These are phyloP conservation scores for Pammene aurita DNA, from an alignment of 2,888 invertebrate species.

Conservation along the genomic window DNA sequence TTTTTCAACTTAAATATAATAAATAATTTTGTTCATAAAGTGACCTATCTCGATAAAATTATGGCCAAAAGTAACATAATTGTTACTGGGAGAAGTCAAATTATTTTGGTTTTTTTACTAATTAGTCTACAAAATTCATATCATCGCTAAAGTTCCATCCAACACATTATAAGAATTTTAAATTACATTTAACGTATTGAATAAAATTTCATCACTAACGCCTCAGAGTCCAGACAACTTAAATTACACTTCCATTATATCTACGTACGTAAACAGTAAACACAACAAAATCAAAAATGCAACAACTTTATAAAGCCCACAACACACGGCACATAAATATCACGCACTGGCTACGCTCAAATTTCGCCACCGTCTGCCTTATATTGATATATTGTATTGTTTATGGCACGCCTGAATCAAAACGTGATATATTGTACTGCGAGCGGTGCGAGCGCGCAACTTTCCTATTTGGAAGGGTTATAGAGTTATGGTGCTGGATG, in stretches of 20 bases:
- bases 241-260: not conserved
- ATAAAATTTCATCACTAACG: too few relatives aligned
- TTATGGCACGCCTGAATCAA: conserved; percentile 83
- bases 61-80: too few relatives aligned
- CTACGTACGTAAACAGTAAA: conserved; percentile 33
- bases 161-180: too few relatives aligned
- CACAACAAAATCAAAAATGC: conserved; percentile 49
- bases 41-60: too few relatives aligned
- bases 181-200: too few relatives aligned
- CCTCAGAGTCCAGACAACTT: too few relatives aligned
- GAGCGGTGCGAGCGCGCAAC: conserved; percentile 78
- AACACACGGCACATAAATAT: conserved; percentile 70
- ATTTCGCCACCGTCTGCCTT: conserved; percentile 83
- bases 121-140: too few relatives aligned
- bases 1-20: too few relatives aligned
- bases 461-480: conserved; percentile 80
- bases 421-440: conserved; percentile 81
- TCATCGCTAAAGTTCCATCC: too few relatives aligned
- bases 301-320: conserved; percentile 55
- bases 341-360: conserved; percentile 80
- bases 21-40: too few relatives aligned
- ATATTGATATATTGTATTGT: conserved; percentile 84
- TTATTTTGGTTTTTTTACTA: too few relatives aligned
- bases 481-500: conserved; percentile 65
- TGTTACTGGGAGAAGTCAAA: too few relatives aligned